Evolutionary conservation across 92 coral and sea anemone species (phyloP).

Genomic region (Porites cylindrica): DNA sequence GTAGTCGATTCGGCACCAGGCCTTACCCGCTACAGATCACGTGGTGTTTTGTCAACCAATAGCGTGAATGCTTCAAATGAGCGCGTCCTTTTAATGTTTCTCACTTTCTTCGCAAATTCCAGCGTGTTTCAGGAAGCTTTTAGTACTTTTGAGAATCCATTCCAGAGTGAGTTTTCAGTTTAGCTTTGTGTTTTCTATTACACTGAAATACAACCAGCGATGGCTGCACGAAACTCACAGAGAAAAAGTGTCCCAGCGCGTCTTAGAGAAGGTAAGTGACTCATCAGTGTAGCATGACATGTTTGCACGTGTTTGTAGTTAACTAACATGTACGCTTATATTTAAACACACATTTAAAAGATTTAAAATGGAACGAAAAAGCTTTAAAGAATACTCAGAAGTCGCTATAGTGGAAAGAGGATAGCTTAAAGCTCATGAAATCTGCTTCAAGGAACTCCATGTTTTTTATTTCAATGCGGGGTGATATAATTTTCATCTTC

Average conservation of each 20-base stretch:
- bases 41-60: constrained; percentile 48
- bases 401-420: no score
- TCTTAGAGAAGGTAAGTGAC: constrained; percentile 54
- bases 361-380: no score
- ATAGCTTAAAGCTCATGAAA: no score
- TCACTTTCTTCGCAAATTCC: constrained; percentile 20
- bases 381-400: no score
- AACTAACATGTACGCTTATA: no score
- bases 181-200: constrained; percentile 13
- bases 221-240: constrained; percentile 57
- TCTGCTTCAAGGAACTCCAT: no score
- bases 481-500: no score
- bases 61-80: constrained; percentile 37
- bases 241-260: constrained; percentile 56
- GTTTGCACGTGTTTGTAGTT: no score
- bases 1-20: neutral
- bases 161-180: constrained; percentile 5
- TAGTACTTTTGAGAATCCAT: neutral
- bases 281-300: neutral
- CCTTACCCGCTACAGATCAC: constrained; percentile 4
- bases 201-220: constrained; percentile 18
- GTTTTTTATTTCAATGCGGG: no score
- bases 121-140: constrained; percentile 20
- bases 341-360: no score
- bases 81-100: constrained; percentile 56